phyloP scores from a whole-genome alignment of 2,888 invertebrate species.

The Aricia artaxerxes region DNA sequence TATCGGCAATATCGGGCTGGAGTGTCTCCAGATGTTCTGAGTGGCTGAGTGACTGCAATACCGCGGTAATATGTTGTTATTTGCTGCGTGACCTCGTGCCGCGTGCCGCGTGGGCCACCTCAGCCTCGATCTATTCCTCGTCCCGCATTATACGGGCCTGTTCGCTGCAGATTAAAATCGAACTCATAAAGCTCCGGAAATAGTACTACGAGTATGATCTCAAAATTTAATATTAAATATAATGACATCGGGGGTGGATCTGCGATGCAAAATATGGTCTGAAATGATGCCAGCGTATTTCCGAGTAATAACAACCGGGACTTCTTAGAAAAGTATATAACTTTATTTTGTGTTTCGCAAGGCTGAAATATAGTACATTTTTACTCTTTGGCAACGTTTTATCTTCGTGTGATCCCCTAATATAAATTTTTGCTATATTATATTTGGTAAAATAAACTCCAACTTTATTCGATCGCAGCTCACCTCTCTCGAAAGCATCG shows the following conservation, averaged over 20 bases:
- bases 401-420: no score
- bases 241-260: background rate
- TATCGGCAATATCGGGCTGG: background rate
- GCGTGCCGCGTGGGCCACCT: background rate
- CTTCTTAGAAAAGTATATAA: no score
- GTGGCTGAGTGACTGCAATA: background rate
- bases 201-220: background rate
- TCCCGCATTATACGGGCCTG: background rate
- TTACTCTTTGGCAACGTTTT: no score
- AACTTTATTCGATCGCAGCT: no score
- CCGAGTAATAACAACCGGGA: background rate
- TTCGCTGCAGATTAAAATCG: background rate
- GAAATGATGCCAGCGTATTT: background rate
- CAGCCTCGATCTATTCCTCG: background rate
- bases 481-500: background rate
- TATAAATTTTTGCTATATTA: no score
- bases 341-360: no score
- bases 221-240: background rate
- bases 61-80: background rate
- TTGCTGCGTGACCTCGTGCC: background rate
- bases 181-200: background rate
- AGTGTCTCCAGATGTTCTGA: background rate
- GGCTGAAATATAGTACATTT: no score
- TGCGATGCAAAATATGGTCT: background rate
- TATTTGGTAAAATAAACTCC: background rate